Evolutionary conservation across 2,888 invertebrate species (phyloP).

Genomic region (Drosophila kokeensis): DNA sequence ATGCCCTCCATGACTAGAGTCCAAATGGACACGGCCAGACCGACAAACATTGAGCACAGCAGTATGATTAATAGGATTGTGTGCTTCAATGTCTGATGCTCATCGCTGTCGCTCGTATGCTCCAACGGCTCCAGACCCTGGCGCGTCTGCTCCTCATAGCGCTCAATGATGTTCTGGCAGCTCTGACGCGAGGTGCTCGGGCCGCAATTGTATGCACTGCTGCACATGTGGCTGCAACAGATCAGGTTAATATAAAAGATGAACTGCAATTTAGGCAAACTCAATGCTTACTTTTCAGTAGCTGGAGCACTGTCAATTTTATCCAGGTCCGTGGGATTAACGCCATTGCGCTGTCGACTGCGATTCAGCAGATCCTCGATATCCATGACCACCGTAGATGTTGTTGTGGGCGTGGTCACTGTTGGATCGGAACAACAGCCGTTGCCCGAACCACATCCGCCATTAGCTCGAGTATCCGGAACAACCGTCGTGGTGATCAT

Average conservation of each 20-base stretch:
- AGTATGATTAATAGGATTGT: constrained; percentile 92
- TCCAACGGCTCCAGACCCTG: constrained; percentile 86
- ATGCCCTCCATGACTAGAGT: constrained; percentile 92
- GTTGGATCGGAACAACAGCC: constrained; percentile 81
- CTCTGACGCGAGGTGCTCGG: constrained; percentile 85
- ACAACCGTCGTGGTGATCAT: constrained; percentile 68
- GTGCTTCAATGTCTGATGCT: constrained; percentile 92
- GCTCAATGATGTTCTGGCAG: constrained; percentile 86
- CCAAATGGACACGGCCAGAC: constrained; percentile 93
- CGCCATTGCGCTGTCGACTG: constrained; percentile 57
- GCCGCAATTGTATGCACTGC: constrained; percentile 86
- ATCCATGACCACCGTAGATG: constrained; percentile 86
- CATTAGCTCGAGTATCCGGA: constrained; percentile 31
- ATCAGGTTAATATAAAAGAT: not conserved
- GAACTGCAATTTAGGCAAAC: fast-evolving
- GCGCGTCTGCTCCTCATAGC: constrained; percentile 86
- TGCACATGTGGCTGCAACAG: constrained; percentile 83
- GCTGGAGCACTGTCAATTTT: constrained; percentile 58
- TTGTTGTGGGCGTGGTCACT: constrained; percentile 71
- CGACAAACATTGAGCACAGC: constrained; percentile 94
- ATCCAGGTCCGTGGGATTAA: constrained; percentile 49
- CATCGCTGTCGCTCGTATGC: constrained; percentile 86
- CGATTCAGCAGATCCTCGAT: constrained; percentile 88
- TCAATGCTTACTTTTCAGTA: constrained; percentile 45
- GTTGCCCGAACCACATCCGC: constrained; percentile 74